Evolutionary conservation across 2,888 invertebrate genomes (phyloP).

Genomic region (Trichopoda pennipes): DNA sequence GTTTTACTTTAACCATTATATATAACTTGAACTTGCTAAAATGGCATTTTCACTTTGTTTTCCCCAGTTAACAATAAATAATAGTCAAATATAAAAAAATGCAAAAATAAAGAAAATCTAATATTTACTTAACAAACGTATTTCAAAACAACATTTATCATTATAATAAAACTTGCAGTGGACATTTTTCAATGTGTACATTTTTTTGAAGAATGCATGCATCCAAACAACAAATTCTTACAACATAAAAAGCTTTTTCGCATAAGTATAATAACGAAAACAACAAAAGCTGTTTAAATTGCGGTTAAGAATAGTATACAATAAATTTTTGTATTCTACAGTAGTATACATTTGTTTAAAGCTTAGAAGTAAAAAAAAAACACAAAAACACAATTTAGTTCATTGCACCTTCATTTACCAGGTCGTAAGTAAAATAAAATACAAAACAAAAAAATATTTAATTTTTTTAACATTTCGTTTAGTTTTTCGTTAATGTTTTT

Average conservation of each 20-base stretch:
- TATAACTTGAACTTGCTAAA: no score
- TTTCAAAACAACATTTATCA: no score
- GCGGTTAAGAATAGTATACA: slow-evolving; percentile 59
- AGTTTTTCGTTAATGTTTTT: slow-evolving; percentile 55
- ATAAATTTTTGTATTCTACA: slow-evolving; percentile 36
- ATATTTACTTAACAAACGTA: background rate
- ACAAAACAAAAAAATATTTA: background rate
- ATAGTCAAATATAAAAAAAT: background rate
- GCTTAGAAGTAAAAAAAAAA: no score
- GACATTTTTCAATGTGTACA: no score
- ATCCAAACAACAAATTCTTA: background rate
- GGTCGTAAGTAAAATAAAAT: slow-evolving; percentile 15
- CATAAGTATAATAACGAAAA: slow-evolving; percentile 11
- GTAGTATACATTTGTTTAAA: background rate
- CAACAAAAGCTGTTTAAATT: slow-evolving; percentile 45
- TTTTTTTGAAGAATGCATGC: no score
- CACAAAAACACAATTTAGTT: slow-evolving; percentile 41
- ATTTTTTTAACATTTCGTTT: slow-evolving; percentile 45
- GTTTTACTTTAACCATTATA: no score
- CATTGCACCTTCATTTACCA: slow-evolving; percentile 52
- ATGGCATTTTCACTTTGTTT: background rate
- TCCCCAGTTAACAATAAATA: slow-evolving; percentile 18
- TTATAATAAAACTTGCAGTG: no score
- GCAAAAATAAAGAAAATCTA: background rate
- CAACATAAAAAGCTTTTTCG: slow-evolving; percentile 23